Evolutionary conservation across 2,888 invertebrate species (phyloP).

Genomic region (Siphonodentalium dalli): DNA sequence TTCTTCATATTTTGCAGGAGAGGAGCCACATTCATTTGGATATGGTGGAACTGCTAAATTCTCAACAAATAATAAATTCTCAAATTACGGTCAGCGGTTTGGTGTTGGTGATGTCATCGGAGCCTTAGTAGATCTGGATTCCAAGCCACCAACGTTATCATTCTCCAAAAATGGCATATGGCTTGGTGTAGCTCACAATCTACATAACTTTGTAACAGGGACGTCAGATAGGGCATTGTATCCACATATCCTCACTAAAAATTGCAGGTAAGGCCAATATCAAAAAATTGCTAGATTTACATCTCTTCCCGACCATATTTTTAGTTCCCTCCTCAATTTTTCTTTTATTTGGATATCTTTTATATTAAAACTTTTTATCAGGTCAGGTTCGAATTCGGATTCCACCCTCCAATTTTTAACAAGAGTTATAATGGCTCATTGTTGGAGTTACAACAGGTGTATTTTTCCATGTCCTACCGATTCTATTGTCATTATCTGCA

Average conservation of each 20-base stretch:
- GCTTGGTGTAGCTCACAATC: constrained; percentile 77
- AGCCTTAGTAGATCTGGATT: constrained; percentile 73
- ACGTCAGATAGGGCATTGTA: constrained; percentile 74
- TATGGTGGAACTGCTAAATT: constrained; percentile 86
- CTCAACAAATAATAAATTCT: constrained; percentile 78
- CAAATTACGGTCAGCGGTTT: constrained; percentile 78
- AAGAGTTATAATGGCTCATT: too few species aligned
- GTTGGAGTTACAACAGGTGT: too few species aligned
- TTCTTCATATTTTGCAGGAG: constrained; percentile 68
- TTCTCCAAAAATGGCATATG: constrained; percentile 85
- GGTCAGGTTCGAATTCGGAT: too few species aligned
- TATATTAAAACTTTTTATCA: background rate
- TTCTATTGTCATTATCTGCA: too few species aligned
- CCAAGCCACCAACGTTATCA: constrained; percentile 76
- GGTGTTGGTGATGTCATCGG: constrained; percentile 84
- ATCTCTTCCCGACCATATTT: too few species aligned
- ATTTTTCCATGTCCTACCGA: too few species aligned
- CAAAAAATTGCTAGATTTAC: too few species aligned
- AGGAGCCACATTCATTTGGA: constrained; percentile 77
- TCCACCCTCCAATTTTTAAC: too few species aligned
- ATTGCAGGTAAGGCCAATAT: constrained; percentile 68
- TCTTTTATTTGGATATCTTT: too few species aligned
- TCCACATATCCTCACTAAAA: constrained; percentile 90
- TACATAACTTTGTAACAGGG: constrained; percentile 73
- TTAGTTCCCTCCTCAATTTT: too few species aligned